Evolutionary conservation across 2,888 invertebrate species (phyloP).

Genomic region (Hydriomena furcata): DNA sequence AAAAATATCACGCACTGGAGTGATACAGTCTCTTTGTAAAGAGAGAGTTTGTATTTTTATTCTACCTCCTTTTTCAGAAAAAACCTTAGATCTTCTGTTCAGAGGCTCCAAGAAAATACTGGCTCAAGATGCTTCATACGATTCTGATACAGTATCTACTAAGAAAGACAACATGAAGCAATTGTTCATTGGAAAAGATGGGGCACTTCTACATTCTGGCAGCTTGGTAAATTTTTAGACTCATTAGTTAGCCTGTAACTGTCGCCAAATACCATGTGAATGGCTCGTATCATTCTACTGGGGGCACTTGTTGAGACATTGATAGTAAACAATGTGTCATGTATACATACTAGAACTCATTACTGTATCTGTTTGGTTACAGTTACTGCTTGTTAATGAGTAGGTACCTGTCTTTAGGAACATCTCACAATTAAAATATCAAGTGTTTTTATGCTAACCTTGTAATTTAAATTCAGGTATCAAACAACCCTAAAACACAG

Average conservation of each 20-base stretch:
- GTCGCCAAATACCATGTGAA: no score
- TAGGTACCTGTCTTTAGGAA: no score
- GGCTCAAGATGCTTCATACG: conserved; percentile 29
- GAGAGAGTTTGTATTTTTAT: no score
- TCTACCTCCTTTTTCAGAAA: conserved; percentile 54
- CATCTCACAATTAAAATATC: background rate
- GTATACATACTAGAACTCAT: no score
- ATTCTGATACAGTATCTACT: conserved; percentile 25
- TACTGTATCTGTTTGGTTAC: no score
- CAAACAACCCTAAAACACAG: conserved; percentile 25
- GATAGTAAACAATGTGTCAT: no score
- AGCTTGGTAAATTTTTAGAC: conserved; percentile 51
- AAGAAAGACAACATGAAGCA: conserved; percentile 67
- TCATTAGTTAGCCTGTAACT: no score
- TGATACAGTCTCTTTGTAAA: no score
- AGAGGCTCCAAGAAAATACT: conserved; percentile 63
- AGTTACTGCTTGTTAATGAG: no score
- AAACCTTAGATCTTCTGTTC: conserved; percentile 65
- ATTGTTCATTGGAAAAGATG: conserved; percentile 65
- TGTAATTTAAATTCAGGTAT: conserved; percentile 34
- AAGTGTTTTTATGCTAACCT: background rate
- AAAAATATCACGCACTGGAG: no score
- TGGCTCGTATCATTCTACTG: no score
- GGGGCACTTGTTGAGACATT: no score
- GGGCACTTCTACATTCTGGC: conserved; percentile 57